Conservation (phyloP, 2,113 vertebrate species). For the Benitochromis conjunctus region DNA sequence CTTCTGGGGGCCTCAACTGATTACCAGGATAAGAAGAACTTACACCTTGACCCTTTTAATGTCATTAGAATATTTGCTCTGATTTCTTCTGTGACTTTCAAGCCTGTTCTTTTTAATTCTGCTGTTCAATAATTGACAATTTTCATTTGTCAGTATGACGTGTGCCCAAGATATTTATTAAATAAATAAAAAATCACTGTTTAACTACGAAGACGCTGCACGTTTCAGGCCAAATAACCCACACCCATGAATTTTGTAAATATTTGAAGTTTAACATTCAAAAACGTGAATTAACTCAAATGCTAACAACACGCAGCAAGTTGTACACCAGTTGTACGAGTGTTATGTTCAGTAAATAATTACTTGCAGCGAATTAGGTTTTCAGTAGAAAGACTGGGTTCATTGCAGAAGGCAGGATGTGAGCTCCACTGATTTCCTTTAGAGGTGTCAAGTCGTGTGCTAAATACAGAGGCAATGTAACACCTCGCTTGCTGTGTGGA, state of each 20-base stretch:
- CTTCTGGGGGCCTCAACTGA: background rate
- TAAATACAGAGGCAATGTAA: slow-evolving; percentile 37
- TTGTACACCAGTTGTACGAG: background rate
- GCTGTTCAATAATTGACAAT: background rate
- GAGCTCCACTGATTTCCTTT: slow-evolving; percentile 4
- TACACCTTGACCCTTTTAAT: background rate
- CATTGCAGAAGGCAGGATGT: slow-evolving; percentile 4
- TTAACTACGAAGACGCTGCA: background rate
- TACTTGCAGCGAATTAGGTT: background rate
- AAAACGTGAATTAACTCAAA: background rate
- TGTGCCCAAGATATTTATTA: background rate
- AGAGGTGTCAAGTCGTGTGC: slow-evolving; percentile 35
- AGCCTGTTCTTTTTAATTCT: background rate
- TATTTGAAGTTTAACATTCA: background rate
- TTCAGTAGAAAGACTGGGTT: background rate
- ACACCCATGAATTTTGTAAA: background rate
- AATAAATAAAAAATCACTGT: background rate
- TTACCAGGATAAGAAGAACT: background rate
- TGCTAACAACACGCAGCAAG: background rate
- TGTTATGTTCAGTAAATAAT: background rate
- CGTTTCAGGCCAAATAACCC: background rate
- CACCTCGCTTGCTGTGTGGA: background rate
- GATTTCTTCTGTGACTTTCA: background rate
- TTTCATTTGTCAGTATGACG: background rate
- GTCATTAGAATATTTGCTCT: background rate